These are phyloP conservation scores for Platichthys stellatus DNA, from an alignment of 2,113 vertebrate genomes.

Conservation along the genomic window DNA sequence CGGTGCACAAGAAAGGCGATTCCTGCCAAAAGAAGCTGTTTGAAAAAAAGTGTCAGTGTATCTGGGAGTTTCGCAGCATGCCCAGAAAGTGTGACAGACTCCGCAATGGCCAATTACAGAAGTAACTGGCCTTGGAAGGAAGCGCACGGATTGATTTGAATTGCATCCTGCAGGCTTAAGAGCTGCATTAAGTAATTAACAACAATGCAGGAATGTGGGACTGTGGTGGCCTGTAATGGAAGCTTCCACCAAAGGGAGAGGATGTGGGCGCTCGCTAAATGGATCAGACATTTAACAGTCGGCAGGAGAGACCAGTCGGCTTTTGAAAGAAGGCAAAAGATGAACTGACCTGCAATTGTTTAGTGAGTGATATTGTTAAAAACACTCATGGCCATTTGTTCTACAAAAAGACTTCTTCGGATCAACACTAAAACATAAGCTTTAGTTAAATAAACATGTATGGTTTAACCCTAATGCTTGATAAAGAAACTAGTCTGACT, in stretches of 20 bases:
- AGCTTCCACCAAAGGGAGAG: slow-evolving; percentile 55
- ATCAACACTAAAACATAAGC: too few relatives aligned
- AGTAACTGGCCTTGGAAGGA: slow-evolving; percentile 44
- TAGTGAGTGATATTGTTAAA: slow-evolving; percentile 59
- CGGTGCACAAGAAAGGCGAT: not conserved
- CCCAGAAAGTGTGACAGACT: slow-evolving; percentile 39
- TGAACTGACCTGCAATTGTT: slow-evolving; percentile 52
- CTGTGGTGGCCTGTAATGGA: slow-evolving; percentile 66
- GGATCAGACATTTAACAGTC: slow-evolving; percentile 62
- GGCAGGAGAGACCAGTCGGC: slow-evolving; percentile 45
- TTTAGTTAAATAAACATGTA: too few relatives aligned
- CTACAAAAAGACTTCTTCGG: not conserved
- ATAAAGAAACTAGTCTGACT: too few relatives aligned
- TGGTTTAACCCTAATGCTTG: too few relatives aligned
- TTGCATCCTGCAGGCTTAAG: slow-evolving; percentile 63
- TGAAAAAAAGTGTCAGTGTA: slow-evolving; percentile 5
- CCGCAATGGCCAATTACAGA: slow-evolving; percentile 50
- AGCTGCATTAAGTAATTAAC: slow-evolving; percentile 76
- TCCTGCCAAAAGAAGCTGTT: slow-evolving; percentile 6
- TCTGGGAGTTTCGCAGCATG: slow-evolving; percentile 12
- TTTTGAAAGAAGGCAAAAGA: slow-evolving; percentile 65
- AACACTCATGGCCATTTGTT: slow-evolving; percentile 13
- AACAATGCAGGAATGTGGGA: slow-evolving; percentile 49
- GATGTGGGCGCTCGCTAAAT: slow-evolving; percentile 63
- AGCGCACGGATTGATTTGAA: slow-evolving; percentile 53